Base-by-base conservation (phyloP, 2,797 vertebrate species). In the Atherinosoma microstoma region DNA sequence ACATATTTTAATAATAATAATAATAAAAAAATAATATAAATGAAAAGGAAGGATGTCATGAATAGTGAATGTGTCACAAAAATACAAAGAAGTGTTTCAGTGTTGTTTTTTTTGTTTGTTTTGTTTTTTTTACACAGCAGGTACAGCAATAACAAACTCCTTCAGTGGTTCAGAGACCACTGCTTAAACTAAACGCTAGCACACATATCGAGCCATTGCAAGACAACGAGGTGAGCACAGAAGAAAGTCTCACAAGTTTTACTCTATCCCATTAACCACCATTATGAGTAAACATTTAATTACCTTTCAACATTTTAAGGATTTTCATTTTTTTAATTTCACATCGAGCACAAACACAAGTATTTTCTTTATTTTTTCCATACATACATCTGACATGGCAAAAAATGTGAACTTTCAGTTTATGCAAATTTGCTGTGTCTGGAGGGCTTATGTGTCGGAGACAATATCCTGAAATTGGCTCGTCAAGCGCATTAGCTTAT, bases 261-360 rank as follows among this genome's bases (percentile, higher is more conserved):
- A 87, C 89, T 90, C 76, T 80, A 90, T 82, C 81, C 81, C 82
- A 87, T 79, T 53, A 83, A 91, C 82, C 85, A 92, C 78, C 82
- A 76, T 67, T 80, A 84, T 90, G 87, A 91, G 78, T 82, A 82
- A 82, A 89, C 75, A 91, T 85, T 81, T 90, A 82, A 85, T 77
- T 65, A 91, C 88, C 88, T 92, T 67, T 88, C 84, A 89, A 91
- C 82, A 90, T 78, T 70, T 87, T 79, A 83, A 85, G 74, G 70
- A 64, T 69, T 71, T 90, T 27, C 24, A 27, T 27, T 84, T 84
- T 70, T 64, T 84, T 78, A 81, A 85, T 86, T 90, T 87, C 87
- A 94, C 93, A 93, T 76, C 74, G 45, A 94, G 76, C 92, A 95
- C 93, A 90, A 94, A 92, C 93, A 95, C 91, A 84, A 87, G 65